phyloP scores from a whole-genome alignment of 2,888 invertebrate genomes.

The Eupithecia abbreviata region DNA sequence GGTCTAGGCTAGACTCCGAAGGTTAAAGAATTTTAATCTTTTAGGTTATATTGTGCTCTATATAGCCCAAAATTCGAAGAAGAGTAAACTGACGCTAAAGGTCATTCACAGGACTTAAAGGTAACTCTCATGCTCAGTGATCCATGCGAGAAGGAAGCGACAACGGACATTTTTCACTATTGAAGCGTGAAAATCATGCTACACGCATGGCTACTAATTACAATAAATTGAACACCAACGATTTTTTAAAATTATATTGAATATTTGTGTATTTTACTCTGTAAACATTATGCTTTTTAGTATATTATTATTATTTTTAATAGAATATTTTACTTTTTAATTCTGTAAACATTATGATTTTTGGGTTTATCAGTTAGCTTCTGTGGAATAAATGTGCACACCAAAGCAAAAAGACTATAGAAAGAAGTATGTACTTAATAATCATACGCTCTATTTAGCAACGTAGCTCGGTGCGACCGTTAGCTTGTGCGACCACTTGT shows the following conservation, averaged over 20 bases:
- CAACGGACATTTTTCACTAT: slow-evolving; percentile 59
- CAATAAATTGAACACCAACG: neutral
- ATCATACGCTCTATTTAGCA: slow-evolving; percentile 45
- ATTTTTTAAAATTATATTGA: neutral
- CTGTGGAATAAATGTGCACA: neutral
- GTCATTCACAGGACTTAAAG: slow-evolving; percentile 54
- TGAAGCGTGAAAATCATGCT: slow-evolving; percentile 42
- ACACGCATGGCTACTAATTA: slow-evolving; percentile 15
- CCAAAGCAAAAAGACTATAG: slow-evolving; percentile 6
- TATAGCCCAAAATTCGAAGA: neutral
- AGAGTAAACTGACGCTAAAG: slow-evolving; percentile 53
- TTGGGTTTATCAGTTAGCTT: neutral
- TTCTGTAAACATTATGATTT: neutral
- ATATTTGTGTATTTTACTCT: too few relatives aligned
- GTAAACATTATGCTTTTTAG: too few relatives aligned
- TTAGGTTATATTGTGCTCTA: neutral
- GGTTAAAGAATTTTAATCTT: neutral
- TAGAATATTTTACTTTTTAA: too few relatives aligned
- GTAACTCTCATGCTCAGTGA: slow-evolving; percentile 60
- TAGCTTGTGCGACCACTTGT: slow-evolving; percentile 46
- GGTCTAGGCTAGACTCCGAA: neutral
- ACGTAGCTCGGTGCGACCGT: slow-evolving; percentile 44
- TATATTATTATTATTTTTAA: too few relatives aligned
- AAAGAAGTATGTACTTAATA: slow-evolving; percentile 27
- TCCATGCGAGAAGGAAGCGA: slow-evolving; percentile 60